Base-by-base conservation (phyloP, 2,113 vertebrate genomes). In the Otocyon megalotis region DNA sequence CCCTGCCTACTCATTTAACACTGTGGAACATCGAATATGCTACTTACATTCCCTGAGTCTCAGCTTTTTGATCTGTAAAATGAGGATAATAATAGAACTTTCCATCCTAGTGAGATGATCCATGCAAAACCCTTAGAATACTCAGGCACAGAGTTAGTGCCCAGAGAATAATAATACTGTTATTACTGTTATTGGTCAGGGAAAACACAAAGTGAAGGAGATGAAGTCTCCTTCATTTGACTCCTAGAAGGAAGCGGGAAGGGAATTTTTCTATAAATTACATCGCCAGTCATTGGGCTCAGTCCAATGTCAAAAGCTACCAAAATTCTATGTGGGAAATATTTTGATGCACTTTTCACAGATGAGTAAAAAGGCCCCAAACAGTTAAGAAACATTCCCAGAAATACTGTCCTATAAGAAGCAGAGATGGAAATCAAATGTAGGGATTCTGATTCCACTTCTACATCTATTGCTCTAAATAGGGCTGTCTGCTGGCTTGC, bases 21-120 rank as follows among this genome's bases (percentile, higher is more conserved):
- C 3, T 16, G 32, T 54, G 24, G 43, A 58, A 67, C 26, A 20
- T 8, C 20, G 0, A 67, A 56, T 2, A 20, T 62, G 26, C 13
- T 26, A 19, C 26, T 16, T 19, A 62, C 0, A 22, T 3, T 30
- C 0, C 12, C 0, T 3, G 15, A 48, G 26, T 14, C 20, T 96
- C 56, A 79, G 13, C 14, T 56, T 69, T 65, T 20, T n/a, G 11
- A 32, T 37, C 19, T 80, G 1, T 84, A 71, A 48, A 37, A 74
- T 20, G 37, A 80, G 0, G 1, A 0, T 43, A 48, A n/a, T 30
- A 26, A 87, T 13, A 77, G 50, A 85, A 62, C 0, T 3, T 89
- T 63, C 79, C 32, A 17, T 16, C 0, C 82, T 17, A 60, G 6
- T 60, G 26, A 2, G 5, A 53, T 5, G 37, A 56, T 26, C 19